Conservation (phyloP, 2,113 vertebrate genomes). For the Emydura subglobosa region DNA sequence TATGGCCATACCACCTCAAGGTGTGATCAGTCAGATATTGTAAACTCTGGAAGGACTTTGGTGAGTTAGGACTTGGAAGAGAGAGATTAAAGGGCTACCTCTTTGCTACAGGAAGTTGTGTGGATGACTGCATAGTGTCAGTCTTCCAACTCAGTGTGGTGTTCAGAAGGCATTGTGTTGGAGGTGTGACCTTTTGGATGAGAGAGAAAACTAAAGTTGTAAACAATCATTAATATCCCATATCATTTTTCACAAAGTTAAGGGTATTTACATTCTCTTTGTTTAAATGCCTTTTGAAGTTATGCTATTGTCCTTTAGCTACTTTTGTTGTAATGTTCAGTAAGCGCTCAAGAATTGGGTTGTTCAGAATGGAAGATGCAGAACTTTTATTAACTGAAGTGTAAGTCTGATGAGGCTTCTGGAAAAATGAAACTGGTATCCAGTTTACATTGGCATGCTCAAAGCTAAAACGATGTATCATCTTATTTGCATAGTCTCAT, state of each 20-base stretch:
- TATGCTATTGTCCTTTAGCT: neutral
- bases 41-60: neutral
- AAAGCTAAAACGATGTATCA: neutral
- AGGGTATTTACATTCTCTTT: neutral
- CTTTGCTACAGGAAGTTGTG: neutral
- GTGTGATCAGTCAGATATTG: neutral
- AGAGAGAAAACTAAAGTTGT: neutral
- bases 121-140: fast-evolving
- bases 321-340: neutral
- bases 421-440: neutral
- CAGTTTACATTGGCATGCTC: neutral
- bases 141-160: neutral
- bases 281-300: neutral
- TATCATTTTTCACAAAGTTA: neutral
- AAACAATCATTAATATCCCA: neutral
- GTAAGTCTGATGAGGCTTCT: neutral
- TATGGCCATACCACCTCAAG: neutral
- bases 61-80: neutral
- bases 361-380: neutral
- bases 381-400: neutral
- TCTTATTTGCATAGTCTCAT: neutral
- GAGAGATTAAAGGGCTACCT: fast-evolving
- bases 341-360: neutral
- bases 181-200: neutral
- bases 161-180: neutral